A percentile compares a stretch with the other conserved stretches of the same genome.
These are phyloP conservation scores for Dione vanillae DNA, from an alignment of 2,888 invertebrate species.

Conservation along the genomic window DNA sequence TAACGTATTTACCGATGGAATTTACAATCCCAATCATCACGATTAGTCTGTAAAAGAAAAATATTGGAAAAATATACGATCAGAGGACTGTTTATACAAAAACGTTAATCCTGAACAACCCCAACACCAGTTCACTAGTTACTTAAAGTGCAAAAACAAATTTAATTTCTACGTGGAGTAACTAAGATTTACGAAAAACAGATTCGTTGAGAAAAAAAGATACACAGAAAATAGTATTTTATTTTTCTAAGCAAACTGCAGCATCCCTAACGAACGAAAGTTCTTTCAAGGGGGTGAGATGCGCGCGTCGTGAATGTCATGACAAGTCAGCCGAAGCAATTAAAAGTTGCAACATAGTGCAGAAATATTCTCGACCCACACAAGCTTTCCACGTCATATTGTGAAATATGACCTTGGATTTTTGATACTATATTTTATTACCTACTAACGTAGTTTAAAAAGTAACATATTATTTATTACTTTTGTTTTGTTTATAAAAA, in stretches of 20 bases:
- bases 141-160: no score
- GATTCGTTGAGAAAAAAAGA: slow-evolving; percentile 7
- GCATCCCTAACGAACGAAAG: slow-evolving; percentile 35
- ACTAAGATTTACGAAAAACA: neutral
- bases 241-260: slow-evolving; percentile 19
- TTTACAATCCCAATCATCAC: no score
- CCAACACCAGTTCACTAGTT: no score
- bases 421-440: neutral
- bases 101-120: no score
- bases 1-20: no score
- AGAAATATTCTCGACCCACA: slow-evolving; percentile 29
- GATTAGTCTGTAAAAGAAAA: no score
- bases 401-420: slow-evolving; percentile 17
- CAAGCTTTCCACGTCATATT: slow-evolving; percentile 8
- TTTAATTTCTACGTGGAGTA: neutral
- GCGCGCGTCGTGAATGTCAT: slow-evolving; percentile 52
- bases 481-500: no score
- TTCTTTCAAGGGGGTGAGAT: slow-evolving; percentile 21
- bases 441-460: neutral
- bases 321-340: slow-evolving; percentile 61
- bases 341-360: slow-evolving; percentile 61
- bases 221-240: slow-evolving; percentile 18
- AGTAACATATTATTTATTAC: no score
- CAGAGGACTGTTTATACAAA: no score
- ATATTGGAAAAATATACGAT: no score